phyloP scores from a whole-genome alignment of 2,888 invertebrate genomes.

The Himalopsyche anomala region DNA sequence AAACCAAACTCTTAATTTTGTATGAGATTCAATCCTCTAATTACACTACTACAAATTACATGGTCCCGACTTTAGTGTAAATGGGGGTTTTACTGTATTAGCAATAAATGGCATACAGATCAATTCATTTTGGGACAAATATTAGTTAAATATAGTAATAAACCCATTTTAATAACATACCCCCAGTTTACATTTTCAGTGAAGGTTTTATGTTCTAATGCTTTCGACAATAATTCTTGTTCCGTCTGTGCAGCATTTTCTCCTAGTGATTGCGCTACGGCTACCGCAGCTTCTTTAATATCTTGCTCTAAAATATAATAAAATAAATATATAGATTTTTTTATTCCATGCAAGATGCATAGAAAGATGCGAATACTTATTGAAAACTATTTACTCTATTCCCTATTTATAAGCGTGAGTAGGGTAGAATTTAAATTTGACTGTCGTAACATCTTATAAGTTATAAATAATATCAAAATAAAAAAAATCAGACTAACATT shows the following conservation, averaged over 20 bases:
- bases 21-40: too few relatives aligned
- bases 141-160: too few relatives aligned
- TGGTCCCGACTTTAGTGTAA: background rate
- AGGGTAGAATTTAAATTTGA: too few relatives aligned
- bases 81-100: background rate
- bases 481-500: too few relatives aligned
- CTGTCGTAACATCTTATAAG: too few relatives aligned
- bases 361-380: background rate
- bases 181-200: conserved; percentile 59
- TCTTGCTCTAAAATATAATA: conserved; percentile 69
- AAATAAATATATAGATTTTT: background rate
- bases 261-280: conserved; percentile 83
- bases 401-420: too few relatives aligned
- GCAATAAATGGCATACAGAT: too few relatives aligned
- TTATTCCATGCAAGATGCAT: too few relatives aligned
- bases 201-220: conserved; percentile 71
- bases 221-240: conserved; percentile 82
- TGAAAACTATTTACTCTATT: too few relatives aligned
- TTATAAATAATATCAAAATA: too few relatives aligned
- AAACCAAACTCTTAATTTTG: too few relatives aligned
- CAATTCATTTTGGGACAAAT: too few relatives aligned
- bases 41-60: conserved; percentile 31
- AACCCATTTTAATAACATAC: conserved; percentile 29
- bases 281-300: conserved; percentile 81
- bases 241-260: conserved; percentile 76